Base-by-base conservation (phyloP, 2,888 invertebrate genomes). In the Cenopis cana region DNA sequence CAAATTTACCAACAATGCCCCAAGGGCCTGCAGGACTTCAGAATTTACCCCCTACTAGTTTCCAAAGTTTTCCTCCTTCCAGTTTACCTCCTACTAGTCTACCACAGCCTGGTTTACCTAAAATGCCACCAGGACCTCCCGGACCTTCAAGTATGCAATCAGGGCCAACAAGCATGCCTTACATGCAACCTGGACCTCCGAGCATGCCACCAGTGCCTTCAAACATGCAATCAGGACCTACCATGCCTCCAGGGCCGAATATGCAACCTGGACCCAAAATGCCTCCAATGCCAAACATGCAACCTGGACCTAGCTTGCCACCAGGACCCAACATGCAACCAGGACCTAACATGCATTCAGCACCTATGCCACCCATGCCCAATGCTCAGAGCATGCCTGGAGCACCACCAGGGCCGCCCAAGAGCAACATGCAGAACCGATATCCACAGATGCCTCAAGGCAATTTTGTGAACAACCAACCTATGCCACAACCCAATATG, bases 391-490 rank as follows among this genome's bases (percentile, higher is more conserved):
- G 5, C 6, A 49, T 59, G 33, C 54, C 64, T 24, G 66, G 68
- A n/a, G 80, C 78, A 5, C 79, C 80, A 38, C 70, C 74, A 62
- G 83, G 76, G 0, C 80, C 77, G 24, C 77, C 80, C 38, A 85
- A 81, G 67, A 83, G 83, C 24, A 90, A 84, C 73, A 89, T 93
- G 86, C 91, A 91, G 75, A 90, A 80, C 72, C 83, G 93, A 83
- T 93, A 93, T 55, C 93, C 91, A 1, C 89, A 86, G 80, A 89
- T 90, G 89, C 85, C 86, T 68, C 84, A 81, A 62, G 81, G 82
- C n/a, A 85, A 81, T 73, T 86, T 82, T 71, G 69, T 61, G 12
- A 86, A 83, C 52, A 77, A 79, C 18, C 86, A 86, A 68, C 77
- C 79, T 46, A 46, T 78, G 73, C 75, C 79, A 11, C 84, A 82